Base-by-base conservation (phyloP, 2,797 vertebrate genomes). In the Coregonus ussuriensis region DNA sequence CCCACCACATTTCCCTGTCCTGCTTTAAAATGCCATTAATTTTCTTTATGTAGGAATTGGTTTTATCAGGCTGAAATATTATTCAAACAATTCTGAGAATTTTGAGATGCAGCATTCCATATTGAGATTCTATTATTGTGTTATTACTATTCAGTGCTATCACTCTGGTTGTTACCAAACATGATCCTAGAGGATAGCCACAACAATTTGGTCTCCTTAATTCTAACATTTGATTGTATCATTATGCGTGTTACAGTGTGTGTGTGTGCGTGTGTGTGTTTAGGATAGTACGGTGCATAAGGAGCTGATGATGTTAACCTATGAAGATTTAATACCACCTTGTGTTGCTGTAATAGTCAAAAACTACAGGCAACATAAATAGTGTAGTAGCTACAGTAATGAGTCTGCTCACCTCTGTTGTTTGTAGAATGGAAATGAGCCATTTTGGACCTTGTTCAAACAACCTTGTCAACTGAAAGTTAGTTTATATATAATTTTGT, bases 11-110 rank as follows among this genome's bases (percentile, higher is more conserved):
- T 68, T 35, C 35, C 47, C 70, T 82, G 75, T 68, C 74, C 73
- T 35, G 16, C 80, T 77, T 66, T 78, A 52, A 68, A 69, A 80
- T 59, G 74, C 70, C 51, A 15, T 66, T 16, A 6, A 16, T 66
- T 16, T 1, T 14, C 13, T 29, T 31, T 31, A 29, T 65, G 31
- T 13, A 29, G 11, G 6, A 29, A 5, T 16, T 56, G 53, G 53
- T 56, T 56, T 56, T n/a, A 56, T 56, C 16, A 59, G 56, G 56
- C 18, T 21, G 56, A 59, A 59, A 59, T 59, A 7, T 59, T 59
- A 21, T 59, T n/a, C 56, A 59, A 59, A 21, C 18, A 59, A 15
- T 59, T 6, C 1, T 59, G 54, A 59, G 6, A 59, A 21, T 6
- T 59, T 6, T 59, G 4, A 59, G n/a, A 9, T 21, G n/a, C n/a